Evolutionary conservation across 2,888 invertebrate species (phyloP), one percentile per base, ranked within the genome.

Genomic region (Meteorus colon): DNA sequence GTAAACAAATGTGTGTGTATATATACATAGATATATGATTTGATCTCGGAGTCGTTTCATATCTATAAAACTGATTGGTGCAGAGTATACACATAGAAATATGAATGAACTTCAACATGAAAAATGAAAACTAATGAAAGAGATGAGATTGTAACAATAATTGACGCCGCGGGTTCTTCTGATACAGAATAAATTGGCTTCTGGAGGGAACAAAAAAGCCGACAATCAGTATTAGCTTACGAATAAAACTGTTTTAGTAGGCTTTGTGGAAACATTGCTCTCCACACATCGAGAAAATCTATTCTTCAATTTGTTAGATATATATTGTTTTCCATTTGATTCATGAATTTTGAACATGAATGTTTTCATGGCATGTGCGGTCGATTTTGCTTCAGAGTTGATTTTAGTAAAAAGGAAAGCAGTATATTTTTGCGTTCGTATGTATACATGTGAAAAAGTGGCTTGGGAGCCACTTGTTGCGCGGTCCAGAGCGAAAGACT

Each of bases 381-480:
- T 48, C 37, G 37, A 19, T 63, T 63, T 4, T 16, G 34, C 37
- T 34, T 6, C 14, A 31, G 34, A n/a, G 34, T 63, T n/a, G 51
- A 55, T 45, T 27, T 6, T n/a, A 8, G 37, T 45, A 73, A 73
- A 73, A 66, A 41, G 24, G 34, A 59, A 55, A 12, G 31, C 14
- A 31, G 63, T 55, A 19, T 19, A 8, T 19, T 5, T 55, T 48
- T 19, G 55, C 4, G 10, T 55, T 16, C 4, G 19, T 55, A 41
- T 41, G 19, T 55, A 2, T 55, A n/a, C 14, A 68, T 65, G 62
- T 29, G 34, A 76, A 69, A 67, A 65, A 78, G 69, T 60, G 83
- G 83, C 84, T 83, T 84, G 81, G 84, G 85, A 85, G 83, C 88
- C 88, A 88, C 88, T 88, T 88, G 87, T 88, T 87, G 87, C 88